Evolutionary conservation across 2,888 invertebrate genomes (phyloP).

Genomic region (Amorpha juglandis): DNA sequence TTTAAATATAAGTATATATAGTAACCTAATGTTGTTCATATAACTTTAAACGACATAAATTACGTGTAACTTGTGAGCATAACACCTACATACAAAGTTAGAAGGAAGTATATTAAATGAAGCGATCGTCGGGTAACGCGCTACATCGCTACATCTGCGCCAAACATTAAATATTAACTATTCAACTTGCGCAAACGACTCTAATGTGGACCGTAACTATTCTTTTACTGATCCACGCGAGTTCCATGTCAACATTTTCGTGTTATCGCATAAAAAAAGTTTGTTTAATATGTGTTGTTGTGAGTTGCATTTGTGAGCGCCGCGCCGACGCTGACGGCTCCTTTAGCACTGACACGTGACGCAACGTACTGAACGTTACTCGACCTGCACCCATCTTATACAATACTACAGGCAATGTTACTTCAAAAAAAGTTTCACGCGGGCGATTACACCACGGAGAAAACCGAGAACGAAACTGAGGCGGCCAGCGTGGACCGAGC

Average conservation of each 20-base stretch:
- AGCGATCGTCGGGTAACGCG: background rate
- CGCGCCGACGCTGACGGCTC: background rate
- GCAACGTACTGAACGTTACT: background rate
- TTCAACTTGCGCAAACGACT: conserved; percentile 8
- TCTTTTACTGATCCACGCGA: conserved; percentile 5
- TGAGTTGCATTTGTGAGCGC: background rate
- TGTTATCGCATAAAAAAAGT: background rate
- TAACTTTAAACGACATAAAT: background rate
- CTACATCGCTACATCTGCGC: conserved; percentile 8
- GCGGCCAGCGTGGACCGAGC: background rate
- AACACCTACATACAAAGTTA: conserved; percentile 9
- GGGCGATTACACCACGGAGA: too few relatives aligned
- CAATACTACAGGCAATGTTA: background rate
- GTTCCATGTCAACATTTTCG: background rate
- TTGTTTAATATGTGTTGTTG: background rate
- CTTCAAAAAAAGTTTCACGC: background rate
- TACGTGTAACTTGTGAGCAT: conserved; percentile 3
- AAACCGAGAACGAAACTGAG: background rate
- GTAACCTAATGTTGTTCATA: background rate
- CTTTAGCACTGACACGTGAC: background rate
- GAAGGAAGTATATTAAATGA: background rate
- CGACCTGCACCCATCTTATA: background rate
- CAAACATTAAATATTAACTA: conserved; percentile 17
- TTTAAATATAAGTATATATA: too few relatives aligned
- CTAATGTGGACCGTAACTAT: conserved; percentile 1